Conservation (phyloP, 2,888 invertebrate species). For the Congeria kusceri region DNA sequence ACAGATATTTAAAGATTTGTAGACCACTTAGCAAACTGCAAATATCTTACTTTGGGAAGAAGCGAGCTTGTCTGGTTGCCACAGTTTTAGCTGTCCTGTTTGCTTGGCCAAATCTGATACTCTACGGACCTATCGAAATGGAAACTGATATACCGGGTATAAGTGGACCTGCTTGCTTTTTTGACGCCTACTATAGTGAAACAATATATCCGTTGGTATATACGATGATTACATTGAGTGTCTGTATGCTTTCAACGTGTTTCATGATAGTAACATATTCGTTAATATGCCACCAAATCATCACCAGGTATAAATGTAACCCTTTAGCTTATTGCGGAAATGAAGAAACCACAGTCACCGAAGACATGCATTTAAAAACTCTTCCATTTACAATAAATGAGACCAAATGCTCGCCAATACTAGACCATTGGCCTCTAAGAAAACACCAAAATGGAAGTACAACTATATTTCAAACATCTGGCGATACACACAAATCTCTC, state of each 20-base stretch:
- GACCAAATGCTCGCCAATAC: too few species aligned
- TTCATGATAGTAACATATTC: constrained; percentile 52
- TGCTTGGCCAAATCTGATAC: constrained; percentile 69
- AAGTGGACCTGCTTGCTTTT: constrained; percentile 73
- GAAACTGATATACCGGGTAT: constrained; percentile 59
- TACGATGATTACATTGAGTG: constrained; percentile 39
- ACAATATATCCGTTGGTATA: constrained; percentile 69
- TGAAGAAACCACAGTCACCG: constrained; percentile 31
- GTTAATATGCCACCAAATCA: constrained; percentile 51
- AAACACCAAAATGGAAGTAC: too few species aligned
- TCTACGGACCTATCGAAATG: constrained; percentile 73
- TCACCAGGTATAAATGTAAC: constrained; percentile 30
- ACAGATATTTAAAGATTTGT: constrained; percentile 78
- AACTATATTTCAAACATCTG: too few species aligned
- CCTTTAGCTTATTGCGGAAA: not conserved
- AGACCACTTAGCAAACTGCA: constrained; percentile 70
- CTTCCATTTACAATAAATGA: not conserved
- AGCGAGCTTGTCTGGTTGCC: constrained; percentile 56
- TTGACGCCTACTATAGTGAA: constrained; percentile 57
- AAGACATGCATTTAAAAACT: constrained; percentile 31
- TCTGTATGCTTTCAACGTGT: constrained; percentile 47
- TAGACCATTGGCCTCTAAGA: too few species aligned
- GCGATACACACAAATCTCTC: too few species aligned
- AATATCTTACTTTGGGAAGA: constrained; percentile 67
- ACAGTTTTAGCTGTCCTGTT: constrained; percentile 50